Evolutionary conservation across 37 sponge, comb jelly and placozoan species (phyloP), one percentile per base, ranked within the genome.

Genomic region (Amphimedon queenslandica): DNA sequence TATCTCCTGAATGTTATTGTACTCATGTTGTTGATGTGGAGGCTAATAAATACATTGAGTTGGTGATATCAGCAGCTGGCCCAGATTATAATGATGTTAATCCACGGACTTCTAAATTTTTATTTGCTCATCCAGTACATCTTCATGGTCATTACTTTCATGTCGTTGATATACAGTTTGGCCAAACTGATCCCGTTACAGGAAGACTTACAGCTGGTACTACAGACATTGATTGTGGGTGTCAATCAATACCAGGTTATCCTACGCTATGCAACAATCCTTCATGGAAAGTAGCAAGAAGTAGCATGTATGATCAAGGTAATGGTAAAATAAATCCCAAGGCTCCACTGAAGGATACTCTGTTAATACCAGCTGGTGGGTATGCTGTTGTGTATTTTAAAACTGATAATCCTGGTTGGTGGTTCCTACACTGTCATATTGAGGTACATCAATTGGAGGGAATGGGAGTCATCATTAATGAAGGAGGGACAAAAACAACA

Each of bases 361-460:
- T 91, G 21, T 77, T 91, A 1, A 74, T 95, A 0, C 96, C 96
- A 56, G 87, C 80, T 33, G 96, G 92, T 39, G 96, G 96, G 1
- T 91, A 88, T 60, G 80, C 79, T 13, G 92, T 90, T 10, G 72
- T 95, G 33, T 82, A 82, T 55, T 83, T 91, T 57, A 72, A 64
- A 21, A 72, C 92, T 3, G 81, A 91, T 74, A 95, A 91, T 78
- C 96, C 96, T n/a, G 96, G 96, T 37, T 81, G 74, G 65, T 95
- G 96, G 96, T 90, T 95, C 43, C 61, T 91, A 31, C 96, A 95
- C 78, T 95, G 92, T 60, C 96, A 95, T 74, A 85, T 95, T 64
- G 90, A 91, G 66, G 39, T 73, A 4, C 89, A 95, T 69, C 89
- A 85, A 30, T 39, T 93, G 47, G 86, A 84, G 63, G 93, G 89